Evolutionary conservation across 2,888 invertebrate genomes (phyloP), one percentile per base, ranked within the genome.

Genomic region (Athrips mouffetella): DNA sequence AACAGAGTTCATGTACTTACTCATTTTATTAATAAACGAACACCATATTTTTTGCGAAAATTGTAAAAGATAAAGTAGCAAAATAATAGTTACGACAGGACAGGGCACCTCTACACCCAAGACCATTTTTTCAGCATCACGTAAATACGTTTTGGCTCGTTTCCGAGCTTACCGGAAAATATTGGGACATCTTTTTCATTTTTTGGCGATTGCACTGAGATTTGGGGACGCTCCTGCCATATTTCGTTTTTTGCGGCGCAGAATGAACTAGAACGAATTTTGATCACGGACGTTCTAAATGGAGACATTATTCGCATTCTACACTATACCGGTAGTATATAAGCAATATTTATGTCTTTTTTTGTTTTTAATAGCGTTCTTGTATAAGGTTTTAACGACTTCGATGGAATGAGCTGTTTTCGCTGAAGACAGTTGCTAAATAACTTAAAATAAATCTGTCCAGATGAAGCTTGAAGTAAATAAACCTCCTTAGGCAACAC

Each of bases 121-220:
- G 49, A 53, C 47, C 47, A 56, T 65, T 67, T 69, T 68, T 65
- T 59, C 57, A 31, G 7, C 44, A 44, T 59, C 62, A 62, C 65
- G 67, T 70, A 73, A 73, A 73, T 73, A 72, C 67, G 69, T 69
- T 76, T 66, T 68, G 71, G 64, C 70, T 67, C 73, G 68, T 63
- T 67, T 64, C 67, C 69, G 59, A 70, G 73, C 66, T 72, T 59
- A 73, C 57, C 65, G 65, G 63, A 65, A 74, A 71, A 70, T 70
- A 76, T 73, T 59, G 63, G 57, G 47, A 51, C 50, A 55, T 57
- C 58, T 67, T 67, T 62, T 65, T 58, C 49, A 59, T 63, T 69
- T 67, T 67, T 57, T 55, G 55, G 52, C 58, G 53, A 60, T 54
- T 51, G 46, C 54, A 49, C 52, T 50, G 57, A 53, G 57, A 58